A percentile compares a stretch with the other conserved stretches of the same genome.
Conservation (phyloP, 2,797 vertebrate genomes). For the Anguilla marmorata region DNA sequence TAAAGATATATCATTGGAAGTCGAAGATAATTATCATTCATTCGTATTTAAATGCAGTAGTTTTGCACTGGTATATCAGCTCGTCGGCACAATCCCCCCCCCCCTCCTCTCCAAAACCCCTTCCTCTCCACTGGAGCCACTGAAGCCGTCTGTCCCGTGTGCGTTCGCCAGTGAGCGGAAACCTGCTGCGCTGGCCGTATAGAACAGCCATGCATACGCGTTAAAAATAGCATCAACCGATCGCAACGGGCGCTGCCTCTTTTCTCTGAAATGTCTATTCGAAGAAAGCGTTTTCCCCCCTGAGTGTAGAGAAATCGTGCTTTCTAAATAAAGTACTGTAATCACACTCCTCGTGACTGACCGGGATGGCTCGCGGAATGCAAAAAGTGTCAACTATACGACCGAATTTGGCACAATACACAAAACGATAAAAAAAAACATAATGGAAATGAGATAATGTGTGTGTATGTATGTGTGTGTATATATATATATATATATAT, state of each 20-base stretch:
- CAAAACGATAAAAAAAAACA: background rate
- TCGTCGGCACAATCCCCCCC: background rate
- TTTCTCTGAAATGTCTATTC: conserved; percentile 60
- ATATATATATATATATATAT: background rate
- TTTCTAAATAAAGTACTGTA: conserved; percentile 43
- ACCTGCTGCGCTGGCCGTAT: conserved; percentile 64
- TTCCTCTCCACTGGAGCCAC: conserved; percentile 6
- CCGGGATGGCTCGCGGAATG: conserved; percentile 45
- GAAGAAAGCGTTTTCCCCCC: conserved; percentile 63
- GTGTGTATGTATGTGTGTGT: background rate
- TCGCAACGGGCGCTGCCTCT: conserved; percentile 72
- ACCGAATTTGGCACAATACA: conserved; percentile 28
- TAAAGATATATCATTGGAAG: background rate
- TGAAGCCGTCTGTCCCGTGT: conserved; percentile 38
- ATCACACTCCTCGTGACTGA: conserved; percentile 57
- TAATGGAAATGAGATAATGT: background rate
- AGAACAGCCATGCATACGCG: conserved; percentile 65
- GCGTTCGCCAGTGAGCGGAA: conserved; percentile 49
- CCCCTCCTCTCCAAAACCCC: background rate
- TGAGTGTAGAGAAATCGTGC: conserved; percentile 47
- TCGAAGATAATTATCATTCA: background rate
- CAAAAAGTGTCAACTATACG: conserved; percentile 30
- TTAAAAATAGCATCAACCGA: conserved; percentile 80
- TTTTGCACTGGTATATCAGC: background rate
- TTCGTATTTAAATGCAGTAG: conserved; percentile 14